These are phyloP conservation scores for Amblyopsis hoosieri DNA, from an alignment of 2,797 vertebrate species.

Conservation along the genomic window DNA sequence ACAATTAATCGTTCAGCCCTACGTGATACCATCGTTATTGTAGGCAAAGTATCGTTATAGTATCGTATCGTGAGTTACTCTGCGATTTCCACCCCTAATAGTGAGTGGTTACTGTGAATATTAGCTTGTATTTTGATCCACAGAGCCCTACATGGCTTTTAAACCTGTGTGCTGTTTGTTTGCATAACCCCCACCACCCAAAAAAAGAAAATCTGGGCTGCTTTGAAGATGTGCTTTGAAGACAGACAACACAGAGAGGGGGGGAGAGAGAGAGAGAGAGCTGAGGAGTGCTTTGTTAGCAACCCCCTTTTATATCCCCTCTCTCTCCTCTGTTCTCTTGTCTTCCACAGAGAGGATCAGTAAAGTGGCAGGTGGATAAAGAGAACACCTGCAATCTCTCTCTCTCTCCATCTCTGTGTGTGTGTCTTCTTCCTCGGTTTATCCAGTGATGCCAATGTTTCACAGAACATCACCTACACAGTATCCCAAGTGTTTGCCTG, in stretches of 20 bases:
- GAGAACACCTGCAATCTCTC: conserved; percentile 75
- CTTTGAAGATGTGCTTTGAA: conserved; percentile 50
- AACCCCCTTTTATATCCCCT: conserved; percentile 47
- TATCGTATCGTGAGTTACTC: too few species aligned
- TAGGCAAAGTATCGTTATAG: too few species aligned
- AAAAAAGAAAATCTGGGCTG: background rate
- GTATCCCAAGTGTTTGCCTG: conserved; percentile 56
- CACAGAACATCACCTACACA: conserved; percentile 37
- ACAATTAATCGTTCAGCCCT: too few species aligned
- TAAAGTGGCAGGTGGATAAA: conserved; percentile 75
- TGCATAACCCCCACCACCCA: background rate
- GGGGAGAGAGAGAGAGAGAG: conserved; percentile 22
- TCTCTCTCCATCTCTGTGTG: conserved; percentile 34
- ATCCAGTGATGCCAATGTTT: background rate
- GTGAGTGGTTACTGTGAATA: background rate
- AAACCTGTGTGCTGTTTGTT: background rate
- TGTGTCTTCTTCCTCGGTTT: background rate
- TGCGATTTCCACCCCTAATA: too few species aligned
- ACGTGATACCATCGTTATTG: too few species aligned
- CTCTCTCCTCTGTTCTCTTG: conserved; percentile 52
- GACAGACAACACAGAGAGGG: background rate
- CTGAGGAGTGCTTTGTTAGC: conserved; percentile 57
- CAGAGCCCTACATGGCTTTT: background rate
- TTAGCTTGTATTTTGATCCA: background rate
- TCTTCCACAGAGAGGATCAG: conserved; percentile 66